phyloP scores from a whole-genome alignment of 1,140 invertebrate genomes.

The Drosophila nigrodunni region DNA sequence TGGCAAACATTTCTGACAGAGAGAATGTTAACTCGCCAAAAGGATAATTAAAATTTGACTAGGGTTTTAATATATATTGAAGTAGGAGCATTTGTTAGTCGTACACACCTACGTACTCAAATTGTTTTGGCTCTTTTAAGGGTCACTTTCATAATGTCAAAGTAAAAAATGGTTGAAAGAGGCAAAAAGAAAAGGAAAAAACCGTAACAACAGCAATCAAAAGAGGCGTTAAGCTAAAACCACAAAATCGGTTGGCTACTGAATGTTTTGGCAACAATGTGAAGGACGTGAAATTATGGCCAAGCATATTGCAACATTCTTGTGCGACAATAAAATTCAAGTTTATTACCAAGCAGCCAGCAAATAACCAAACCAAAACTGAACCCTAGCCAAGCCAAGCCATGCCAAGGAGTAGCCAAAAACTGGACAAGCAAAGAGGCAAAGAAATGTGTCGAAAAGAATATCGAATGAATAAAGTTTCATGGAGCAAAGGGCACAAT shows the following conservation, averaged over 20 bases:
- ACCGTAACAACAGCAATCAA: constrained; percentile 46
- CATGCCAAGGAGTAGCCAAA: constrained; percentile 26
- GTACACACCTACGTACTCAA: background rate
- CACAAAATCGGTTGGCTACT: constrained; percentile 58
- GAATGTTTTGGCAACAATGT: constrained; percentile 67
- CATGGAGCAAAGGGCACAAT: constrained; percentile 24
- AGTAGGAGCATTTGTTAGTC: background rate
- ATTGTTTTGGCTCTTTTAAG: background rate
- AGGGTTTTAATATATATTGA: too few relatives aligned
- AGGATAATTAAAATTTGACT: too few relatives aligned
- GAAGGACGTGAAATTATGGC: constrained; percentile 71
- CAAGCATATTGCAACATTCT: constrained; percentile 83
- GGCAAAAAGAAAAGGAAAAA: background rate
- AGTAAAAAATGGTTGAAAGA: constrained; percentile 17
- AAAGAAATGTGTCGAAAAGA: constrained; percentile 38
- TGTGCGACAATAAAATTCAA: constrained; percentile 79
- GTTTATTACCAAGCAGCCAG: constrained; percentile 67
- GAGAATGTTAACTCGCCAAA: too few relatives aligned
- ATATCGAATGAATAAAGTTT: constrained; percentile 43
- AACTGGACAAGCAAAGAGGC: constrained; percentile 10
- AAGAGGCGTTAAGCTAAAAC: constrained; percentile 54
- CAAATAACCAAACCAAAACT: constrained; percentile 36
- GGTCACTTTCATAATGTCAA: constrained; percentile 46
- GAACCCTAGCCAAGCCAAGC: constrained; percentile 28
- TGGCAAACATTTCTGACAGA: too few relatives aligned